Percentiles rank a stretch among this genome's conserved stretches.
Conservation (phyloP, 2,113 vertebrate species). For the Ophthalmotilapia sp. region DNA sequence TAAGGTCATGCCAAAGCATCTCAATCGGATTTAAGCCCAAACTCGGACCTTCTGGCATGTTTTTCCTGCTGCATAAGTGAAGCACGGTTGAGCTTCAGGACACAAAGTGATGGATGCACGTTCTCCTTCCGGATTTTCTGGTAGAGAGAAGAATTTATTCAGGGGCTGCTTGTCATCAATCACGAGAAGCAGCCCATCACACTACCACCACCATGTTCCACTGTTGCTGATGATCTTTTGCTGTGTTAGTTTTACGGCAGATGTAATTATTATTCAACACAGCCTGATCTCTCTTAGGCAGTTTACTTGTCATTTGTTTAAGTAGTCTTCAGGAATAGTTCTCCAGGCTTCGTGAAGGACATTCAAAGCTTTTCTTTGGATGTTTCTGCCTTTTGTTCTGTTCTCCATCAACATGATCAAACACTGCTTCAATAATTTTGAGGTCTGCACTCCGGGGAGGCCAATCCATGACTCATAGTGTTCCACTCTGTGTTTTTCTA, state of each 20-base stretch:
- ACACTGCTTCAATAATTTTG: background rate
- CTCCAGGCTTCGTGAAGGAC: background rate
- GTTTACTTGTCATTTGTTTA: background rate
- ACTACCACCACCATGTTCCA: background rate
- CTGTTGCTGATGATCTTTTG: background rate
- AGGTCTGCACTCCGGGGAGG: accelerated
- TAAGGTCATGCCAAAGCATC: background rate
- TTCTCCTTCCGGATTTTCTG: background rate
- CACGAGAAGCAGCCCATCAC: background rate
- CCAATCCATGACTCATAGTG: background rate
- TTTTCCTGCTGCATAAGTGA: background rate
- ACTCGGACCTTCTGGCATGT: background rate
- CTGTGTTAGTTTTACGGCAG: background rate
- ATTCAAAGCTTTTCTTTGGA: background rate
- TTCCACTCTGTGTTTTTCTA: background rate
- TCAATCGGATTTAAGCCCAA: background rate
- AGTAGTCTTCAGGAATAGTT: background rate
- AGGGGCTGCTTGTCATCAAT: background rate
- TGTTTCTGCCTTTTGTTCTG: background rate
- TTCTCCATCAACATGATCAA: background rate
- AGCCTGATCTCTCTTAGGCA: background rate
- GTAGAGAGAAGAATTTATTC: background rate
- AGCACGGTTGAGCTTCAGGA: background rate
- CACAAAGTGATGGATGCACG: background rate
- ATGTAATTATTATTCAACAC: background rate